Base-by-base conservation (phyloP, 2,113 vertebrate genomes). In the Oreotrochilus melanogaster region DNA sequence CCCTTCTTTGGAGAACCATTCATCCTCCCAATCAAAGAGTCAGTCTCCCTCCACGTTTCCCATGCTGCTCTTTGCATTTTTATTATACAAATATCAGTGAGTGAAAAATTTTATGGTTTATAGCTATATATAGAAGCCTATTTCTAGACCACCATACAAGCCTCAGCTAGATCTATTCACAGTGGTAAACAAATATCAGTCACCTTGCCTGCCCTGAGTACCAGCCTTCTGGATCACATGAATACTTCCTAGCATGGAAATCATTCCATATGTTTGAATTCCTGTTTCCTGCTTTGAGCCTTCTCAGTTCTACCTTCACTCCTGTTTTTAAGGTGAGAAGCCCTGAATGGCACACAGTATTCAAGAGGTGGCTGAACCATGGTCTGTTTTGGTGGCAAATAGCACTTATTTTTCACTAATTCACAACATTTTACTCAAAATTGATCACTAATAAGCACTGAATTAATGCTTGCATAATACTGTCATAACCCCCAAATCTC, bases 301-400 rank as follows among this genome's bases (percentile, higher is more conserved):
- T 53, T 21, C 21, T 72, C 9, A 1, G 6, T 45, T 78, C 33
- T 37, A 33, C 35, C 65, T 6, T 10, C 15, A 51, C 22, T 70
- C 78, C 14, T 43, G 0, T 57, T 47, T 87, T 69, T 70, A 70
- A 73, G 54, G 73, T 23, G 7, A 54, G 21, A 47, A 86, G 23
- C 24, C 5, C 9, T 21, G 50, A 78, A 84, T 19, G 23, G 19
- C 9, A 60, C 11, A 33, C 0, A 0, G 1, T 42, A 18, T 37
- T 83, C 43, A 67, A 58, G 12, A 72, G 14, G 4, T 6, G 7
- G 39, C 28, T 78, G 35, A 92, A 51, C 7, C 21, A 23, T 10
- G 9, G 19, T 22, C 22, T 51, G 51, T 4, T 56, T 18, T 24
- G 28, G 35, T 65, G 35, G 30, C 14, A 92, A 80, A 73, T 9